Percentiles rank a stretch among this genome's conserved stretches.
Conservation (phyloP, 2,888 invertebrate genomes). For the Drosophila niveifrons region DNA sequence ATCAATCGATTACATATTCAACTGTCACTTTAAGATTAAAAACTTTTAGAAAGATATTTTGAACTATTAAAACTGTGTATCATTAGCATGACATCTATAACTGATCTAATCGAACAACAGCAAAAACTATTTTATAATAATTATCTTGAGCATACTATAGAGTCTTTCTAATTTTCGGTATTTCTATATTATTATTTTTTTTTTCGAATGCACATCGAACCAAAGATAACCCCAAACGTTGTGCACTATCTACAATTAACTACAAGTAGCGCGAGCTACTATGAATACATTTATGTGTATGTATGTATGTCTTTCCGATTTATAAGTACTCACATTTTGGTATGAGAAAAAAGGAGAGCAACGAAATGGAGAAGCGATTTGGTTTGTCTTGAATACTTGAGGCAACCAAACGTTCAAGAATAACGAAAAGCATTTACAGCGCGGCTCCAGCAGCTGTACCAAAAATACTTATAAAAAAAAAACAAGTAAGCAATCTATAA, state of each 20-base stretch:
- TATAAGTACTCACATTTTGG: slow-evolving; percentile 16
- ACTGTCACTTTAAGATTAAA: no score
- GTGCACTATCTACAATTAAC: slow-evolving; percentile 40
- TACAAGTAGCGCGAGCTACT: slow-evolving; percentile 14
- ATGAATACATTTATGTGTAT: slow-evolving; percentile 2
- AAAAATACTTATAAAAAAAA: slow-evolving; percentile 44
- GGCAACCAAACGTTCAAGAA: slow-evolving; percentile 43
- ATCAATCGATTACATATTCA: no score
- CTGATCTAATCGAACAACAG: no score
- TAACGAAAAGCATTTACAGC: slow-evolving; percentile 56
- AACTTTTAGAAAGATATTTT: no score
- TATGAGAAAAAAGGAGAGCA: slow-evolving; percentile 1
- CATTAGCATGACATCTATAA: no score
- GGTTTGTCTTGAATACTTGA: slow-evolving; percentile 26
- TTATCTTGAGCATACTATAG: no score
- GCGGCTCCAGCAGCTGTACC: slow-evolving; percentile 67
- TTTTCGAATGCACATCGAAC: slow-evolving; percentile 20
- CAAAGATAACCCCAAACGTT: slow-evolving; percentile 47
- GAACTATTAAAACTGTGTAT: no score
- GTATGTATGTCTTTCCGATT: slow-evolving; percentile 5
- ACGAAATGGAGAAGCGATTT: slow-evolving; percentile 26
- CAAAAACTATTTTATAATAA: no score
- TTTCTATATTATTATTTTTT: background rate
- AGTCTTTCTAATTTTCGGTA: background rate
- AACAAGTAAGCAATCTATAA: slow-evolving; percentile 1